Evolutionary conservation across 1,140 invertebrate species (phyloP).

Genomic region (Tachypleus tridentatus): DNA sequence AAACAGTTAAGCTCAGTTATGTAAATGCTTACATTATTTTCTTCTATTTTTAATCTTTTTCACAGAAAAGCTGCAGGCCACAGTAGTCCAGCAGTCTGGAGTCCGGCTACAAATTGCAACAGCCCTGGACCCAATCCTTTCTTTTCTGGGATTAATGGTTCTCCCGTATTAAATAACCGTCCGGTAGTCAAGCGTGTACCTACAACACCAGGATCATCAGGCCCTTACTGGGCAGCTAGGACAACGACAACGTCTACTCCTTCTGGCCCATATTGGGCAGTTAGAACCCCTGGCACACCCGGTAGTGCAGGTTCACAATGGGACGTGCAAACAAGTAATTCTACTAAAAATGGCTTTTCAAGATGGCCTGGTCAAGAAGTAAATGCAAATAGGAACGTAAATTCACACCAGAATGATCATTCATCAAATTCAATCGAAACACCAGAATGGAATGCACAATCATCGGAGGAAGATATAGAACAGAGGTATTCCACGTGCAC

Average conservation of each 20-base stretch:
- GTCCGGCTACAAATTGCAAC: conserved; percentile 3
- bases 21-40: not conserved
- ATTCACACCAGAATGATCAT: too few species aligned
- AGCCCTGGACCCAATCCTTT: conserved; percentile 37
- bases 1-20: too few species aligned
- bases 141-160: conserved; percentile 29
- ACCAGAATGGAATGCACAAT: too few species aligned
- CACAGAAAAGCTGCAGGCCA: conserved; percentile 7
- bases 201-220: conserved; percentile 29
- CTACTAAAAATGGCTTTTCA: too few species aligned
- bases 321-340: too few species aligned
- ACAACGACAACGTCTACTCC: conserved; percentile 44
- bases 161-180: conserved; percentile 21
- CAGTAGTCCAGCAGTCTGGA: conserved; percentile 3
- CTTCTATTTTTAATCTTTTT: not conserved
- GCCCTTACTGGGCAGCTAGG: conserved; percentile 43
- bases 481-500: too few species aligned
- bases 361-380: too few species aligned
- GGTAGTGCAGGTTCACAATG: too few species aligned
- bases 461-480: too few species aligned
- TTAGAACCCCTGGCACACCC: too few species aligned
- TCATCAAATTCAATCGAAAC: too few species aligned
- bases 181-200: conserved; percentile 50
- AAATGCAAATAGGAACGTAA: too few species aligned
- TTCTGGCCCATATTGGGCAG: not conserved